A percentile compares a stretch with the other conserved stretches of the same genome.
Conservation (phyloP, 2,797 vertebrate genomes). For the Ciconia nigra region DNA sequence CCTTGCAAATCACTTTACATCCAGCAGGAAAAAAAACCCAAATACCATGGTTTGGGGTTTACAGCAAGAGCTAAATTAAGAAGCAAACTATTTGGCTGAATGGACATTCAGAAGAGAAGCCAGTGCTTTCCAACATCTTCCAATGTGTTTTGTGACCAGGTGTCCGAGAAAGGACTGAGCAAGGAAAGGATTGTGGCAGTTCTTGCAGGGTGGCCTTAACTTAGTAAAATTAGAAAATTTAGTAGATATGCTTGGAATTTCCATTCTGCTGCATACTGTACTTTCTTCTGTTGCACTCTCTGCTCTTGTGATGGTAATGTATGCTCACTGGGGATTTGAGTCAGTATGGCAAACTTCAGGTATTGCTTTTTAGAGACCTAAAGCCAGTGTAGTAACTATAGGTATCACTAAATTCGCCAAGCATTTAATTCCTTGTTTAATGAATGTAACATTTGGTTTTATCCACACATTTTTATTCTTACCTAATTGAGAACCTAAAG, state of each 20-base stretch:
- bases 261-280: not conserved
- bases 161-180: accelerated
- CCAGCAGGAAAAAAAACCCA: not conserved
- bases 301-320: not conserved
- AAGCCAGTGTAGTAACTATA: not conserved
- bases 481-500: not conserved
- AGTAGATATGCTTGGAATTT: not conserved
- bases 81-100: not conserved
- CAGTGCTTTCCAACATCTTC: not conserved
- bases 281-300: not conserved
- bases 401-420: not conserved
- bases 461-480: not conserved
- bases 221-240: not conserved
- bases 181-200: not conserved
- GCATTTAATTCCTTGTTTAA: not conserved
- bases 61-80: not conserved
- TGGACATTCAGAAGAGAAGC: not conserved
- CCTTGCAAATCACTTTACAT: not conserved
- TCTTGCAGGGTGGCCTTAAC: not conserved
- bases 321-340: not conserved
- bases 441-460: not conserved
- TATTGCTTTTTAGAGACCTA: not conserved
- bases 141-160: not conserved
- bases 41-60: not conserved
- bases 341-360: not conserved